phyloP scores from a whole-genome alignment of 2,113 vertebrate genomes.

The Pyxicephalus adspersus region DNA sequence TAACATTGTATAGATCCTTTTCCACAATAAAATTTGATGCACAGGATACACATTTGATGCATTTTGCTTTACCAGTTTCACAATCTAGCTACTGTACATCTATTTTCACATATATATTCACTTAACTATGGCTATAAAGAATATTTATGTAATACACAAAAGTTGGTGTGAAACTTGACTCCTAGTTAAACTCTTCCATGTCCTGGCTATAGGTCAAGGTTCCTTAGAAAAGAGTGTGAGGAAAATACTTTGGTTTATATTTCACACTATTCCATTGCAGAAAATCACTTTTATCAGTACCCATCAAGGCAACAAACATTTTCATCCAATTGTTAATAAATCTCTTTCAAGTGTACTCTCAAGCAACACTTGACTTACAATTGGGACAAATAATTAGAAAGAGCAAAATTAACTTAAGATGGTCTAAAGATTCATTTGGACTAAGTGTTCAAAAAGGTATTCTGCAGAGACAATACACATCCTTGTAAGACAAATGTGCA shows the following conservation, averaged over 20 bases:
- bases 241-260: constrained; percentile 55
- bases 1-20: no score
- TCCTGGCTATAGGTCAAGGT: not conserved
- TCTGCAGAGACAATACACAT: constrained; percentile 60
- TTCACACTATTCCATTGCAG: not conserved
- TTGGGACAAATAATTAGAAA: constrained; percentile 64
- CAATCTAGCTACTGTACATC: no score
- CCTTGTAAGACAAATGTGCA: constrained; percentile 63
- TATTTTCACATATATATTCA: no score
- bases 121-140: no score
- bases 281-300: constrained; percentile 12
- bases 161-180: no score
- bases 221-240: constrained; percentile 55
- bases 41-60: no score
- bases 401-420: constrained; percentile 69
- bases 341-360: constrained; percentile 62
- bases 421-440: constrained; percentile 66
- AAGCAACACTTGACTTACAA: constrained; percentile 67
- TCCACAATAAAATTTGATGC: no score
- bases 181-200: not conserved
- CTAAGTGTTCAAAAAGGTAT: constrained; percentile 66
- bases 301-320: constrained; percentile 61
- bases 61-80: no score
- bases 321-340: constrained; percentile 66
- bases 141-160: no score